Percentiles rank a stretch among this genome's conserved stretches.
phyloP scores from a whole-genome alignment of 64 coral and sea anemone species.

The Trachythela sp. region DNA sequence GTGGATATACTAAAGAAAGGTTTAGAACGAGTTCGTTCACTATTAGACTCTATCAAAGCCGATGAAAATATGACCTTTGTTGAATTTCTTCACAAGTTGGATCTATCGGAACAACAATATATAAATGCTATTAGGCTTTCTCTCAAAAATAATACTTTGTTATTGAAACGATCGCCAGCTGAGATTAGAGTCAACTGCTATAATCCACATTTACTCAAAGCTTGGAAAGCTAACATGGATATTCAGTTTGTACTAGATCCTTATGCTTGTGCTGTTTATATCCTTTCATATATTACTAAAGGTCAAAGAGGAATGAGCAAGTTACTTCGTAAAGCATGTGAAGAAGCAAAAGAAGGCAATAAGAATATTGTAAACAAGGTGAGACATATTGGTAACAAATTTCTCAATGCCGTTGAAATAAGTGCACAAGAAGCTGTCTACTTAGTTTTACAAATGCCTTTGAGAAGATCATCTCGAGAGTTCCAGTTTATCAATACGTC shows the following conservation, averaged over 20 bases:
- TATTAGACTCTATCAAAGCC: neutral
- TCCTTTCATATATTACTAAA: neutral
- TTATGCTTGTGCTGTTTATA: neutral
- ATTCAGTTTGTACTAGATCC: neutral
- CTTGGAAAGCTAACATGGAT: neutral
- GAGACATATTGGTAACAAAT: too few species aligned
- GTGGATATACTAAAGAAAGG: neutral
- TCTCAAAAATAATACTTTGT: neutral
- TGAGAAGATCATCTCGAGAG: neutral
- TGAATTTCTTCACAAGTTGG: neutral
- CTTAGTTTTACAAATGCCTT: neutral
- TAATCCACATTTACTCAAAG: neutral
- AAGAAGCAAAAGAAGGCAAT: too few species aligned
- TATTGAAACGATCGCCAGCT: neutral
- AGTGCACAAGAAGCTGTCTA: conserved; percentile 1
- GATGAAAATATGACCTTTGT: neutral
- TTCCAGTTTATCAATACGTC: neutral
- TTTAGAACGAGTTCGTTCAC: neutral
- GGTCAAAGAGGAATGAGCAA: neutral
- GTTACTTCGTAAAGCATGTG: too few species aligned
- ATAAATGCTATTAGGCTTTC: neutral
- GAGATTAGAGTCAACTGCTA: neutral
- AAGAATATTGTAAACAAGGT: neutral
- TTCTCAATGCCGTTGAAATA: too few species aligned
- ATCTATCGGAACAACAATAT: neutral